Evolutionary conservation across 2,797 vertebrate genomes (phyloP).

Genomic region (Eutrigla gurnardus): DNA sequence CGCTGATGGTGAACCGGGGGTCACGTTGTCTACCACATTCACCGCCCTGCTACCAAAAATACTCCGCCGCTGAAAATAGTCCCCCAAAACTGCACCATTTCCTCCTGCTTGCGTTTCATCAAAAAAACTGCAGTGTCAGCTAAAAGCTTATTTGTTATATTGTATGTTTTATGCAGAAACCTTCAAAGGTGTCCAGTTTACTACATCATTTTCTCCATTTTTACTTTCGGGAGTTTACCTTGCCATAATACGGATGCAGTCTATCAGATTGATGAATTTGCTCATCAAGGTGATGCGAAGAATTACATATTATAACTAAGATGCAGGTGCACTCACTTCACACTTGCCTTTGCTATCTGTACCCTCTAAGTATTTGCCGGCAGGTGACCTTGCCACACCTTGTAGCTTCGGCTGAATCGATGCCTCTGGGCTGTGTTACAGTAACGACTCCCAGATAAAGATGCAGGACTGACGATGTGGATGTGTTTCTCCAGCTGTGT

Average conservation of each 20-base stretch:
- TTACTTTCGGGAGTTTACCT: not conserved
- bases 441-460: slow-evolving; percentile 37
- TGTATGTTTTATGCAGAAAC: no score
- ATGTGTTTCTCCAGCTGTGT: slow-evolving; percentile 24
- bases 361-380: slow-evolving; percentile 4
- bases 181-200: not conserved
- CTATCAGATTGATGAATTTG: not conserved
- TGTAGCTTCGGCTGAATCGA: slow-evolving; percentile 34
- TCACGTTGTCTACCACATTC: not conserved
- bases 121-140: not conserved
- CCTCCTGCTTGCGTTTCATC: not conserved
- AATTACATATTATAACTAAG: not conserved
- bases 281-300: not conserved
- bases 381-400: slow-evolving; percentile 60
- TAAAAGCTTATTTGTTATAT: not conserved
- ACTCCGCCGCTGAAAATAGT: not conserved
- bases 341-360: slow-evolving; percentile 25
- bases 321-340: not conserved
- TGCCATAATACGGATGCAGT: not conserved
- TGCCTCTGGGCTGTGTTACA: slow-evolving; percentile 28
- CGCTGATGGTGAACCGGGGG: no score
- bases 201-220: not conserved
- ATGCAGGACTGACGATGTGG: slow-evolving; percentile 31
- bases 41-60: not conserved
- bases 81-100: not conserved